Base-by-base conservation (phyloP, 2,888 invertebrate species). In the Drosophila paranaensis region DNA sequence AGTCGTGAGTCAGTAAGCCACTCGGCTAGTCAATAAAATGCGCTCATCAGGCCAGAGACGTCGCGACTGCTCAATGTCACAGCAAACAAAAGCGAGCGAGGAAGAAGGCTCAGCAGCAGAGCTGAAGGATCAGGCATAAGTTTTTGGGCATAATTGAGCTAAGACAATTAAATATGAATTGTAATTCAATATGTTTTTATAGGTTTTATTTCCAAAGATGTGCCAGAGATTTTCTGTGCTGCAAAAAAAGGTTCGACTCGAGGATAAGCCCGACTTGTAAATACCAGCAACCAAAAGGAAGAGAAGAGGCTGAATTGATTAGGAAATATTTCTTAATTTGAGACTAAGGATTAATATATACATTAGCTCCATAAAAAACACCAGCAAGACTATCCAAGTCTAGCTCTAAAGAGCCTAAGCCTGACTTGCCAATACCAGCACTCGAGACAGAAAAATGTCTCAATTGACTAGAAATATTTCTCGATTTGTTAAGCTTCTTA, bases 1-100 rank as follows among this genome's bases (percentile, higher is more conserved):
- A 43, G 42, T 39, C 63, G n/a, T 35, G 50, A 50, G 37, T 71
- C 60, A 57, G 27, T 54, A 66, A 54, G 55, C 63, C 37, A 53
- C 33, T 61, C 60, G 35, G 50, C 43, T 39, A 37, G 33, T 56
- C 54, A 60, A 53, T 54, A 39, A 60, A 50, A 50, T 43, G 50
- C 14, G 51, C 16, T 45, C 42, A 13, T 16, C 45, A 25, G n/a
- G 43, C 27, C 54, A 40, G 55, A 62, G 56, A 48, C n/a, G 76
- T 45, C 60, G 54, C 48, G 70, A 74, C 65, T 60, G 0, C 50
- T 51, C 51, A 51, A 51, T 51, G 51, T 20, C 51, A 33, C 33
- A 35, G 13, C 30, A 33, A 50, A 50, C 33, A 16, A 35, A 33
- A 13, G 33, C 30, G 16, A 16, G 50, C 11, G 33, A 20, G 33